Evolutionary conservation across 2,797 vertebrate genomes (phyloP).

Genomic region (Myotis vivesi): DNA sequence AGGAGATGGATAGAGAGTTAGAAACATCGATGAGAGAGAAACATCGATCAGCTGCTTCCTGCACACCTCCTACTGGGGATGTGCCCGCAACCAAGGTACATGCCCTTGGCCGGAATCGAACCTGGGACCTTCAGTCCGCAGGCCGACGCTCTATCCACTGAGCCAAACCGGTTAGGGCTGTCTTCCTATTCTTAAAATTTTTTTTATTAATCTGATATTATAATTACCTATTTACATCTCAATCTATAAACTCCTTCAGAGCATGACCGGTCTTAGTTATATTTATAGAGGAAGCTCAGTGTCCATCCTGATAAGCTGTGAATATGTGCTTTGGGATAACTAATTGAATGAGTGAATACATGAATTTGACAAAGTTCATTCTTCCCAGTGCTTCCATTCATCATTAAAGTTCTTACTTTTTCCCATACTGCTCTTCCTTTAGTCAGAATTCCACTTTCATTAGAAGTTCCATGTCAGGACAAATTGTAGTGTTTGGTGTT

Average conservation of each 20-base stretch:
- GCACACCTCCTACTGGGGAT: too few species aligned
- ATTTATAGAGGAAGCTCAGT: neutral
- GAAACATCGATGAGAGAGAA: too few species aligned
- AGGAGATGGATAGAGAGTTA: too few species aligned
- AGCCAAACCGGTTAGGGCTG: too few species aligned
- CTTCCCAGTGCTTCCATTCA: neutral
- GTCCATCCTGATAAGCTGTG: neutral
- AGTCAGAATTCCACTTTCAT: neutral
- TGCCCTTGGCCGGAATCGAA: too few species aligned
- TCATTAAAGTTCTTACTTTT: neutral
- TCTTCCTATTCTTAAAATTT: neutral
- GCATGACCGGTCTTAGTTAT: neutral
- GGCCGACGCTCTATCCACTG: too few species aligned
- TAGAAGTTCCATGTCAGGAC: neutral
- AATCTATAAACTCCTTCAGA: neutral
- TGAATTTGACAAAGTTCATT: neutral
- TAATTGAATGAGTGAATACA: neutral
- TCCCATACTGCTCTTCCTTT: neutral
- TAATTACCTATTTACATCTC: neutral
- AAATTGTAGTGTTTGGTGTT: neutral
- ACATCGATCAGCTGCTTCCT: too few species aligned
- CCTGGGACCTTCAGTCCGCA: too few species aligned
- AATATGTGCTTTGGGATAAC: neutral
- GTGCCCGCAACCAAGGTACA: too few species aligned
- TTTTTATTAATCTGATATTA: neutral